phyloP scores from a whole-genome alignment of 1,140 invertebrate genomes.

The Camponotus pennsylvanicus region DNA sequence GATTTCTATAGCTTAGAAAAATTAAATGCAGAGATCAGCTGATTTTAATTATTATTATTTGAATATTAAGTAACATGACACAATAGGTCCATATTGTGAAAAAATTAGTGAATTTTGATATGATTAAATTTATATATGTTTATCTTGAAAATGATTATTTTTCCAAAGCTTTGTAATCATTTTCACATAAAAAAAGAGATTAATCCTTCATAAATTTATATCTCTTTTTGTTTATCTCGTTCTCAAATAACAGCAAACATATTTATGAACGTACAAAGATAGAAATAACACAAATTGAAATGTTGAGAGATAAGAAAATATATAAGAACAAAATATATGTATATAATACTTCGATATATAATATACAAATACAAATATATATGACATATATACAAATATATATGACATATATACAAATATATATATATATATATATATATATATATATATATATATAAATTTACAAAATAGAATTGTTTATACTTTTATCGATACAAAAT shows the following conservation, averaged over 20 bases:
- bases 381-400: too few relatives aligned
- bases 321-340: too few relatives aligned
- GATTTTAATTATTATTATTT: not conserved
- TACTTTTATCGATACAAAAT: not conserved
- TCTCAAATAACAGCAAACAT: not conserved
- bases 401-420: too few relatives aligned
- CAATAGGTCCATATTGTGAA: not conserved
- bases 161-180: not conserved
- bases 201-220: not conserved
- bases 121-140: not conserved
- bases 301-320: too few relatives aligned
- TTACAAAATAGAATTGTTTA: not conserved
- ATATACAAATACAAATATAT: too few relatives aligned
- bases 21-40: not conserved
- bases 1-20: not conserved
- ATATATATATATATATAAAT: not conserved
- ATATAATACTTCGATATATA: too few relatives aligned
- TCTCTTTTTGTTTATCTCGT: not conserved
- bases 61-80: not conserved
- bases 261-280: not conserved
- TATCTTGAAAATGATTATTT: not conserved
- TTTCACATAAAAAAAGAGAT: not conserved
- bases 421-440: too few relatives aligned
- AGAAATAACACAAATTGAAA: not conserved
- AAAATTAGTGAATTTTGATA: not conserved